Percentiles rank a stretch among this genome's conserved stretches.
These are phyloP conservation scores for Invenusta paracnida DNA, from an alignment of 2,888 invertebrate species.

Conservation along the genomic window DNA sequence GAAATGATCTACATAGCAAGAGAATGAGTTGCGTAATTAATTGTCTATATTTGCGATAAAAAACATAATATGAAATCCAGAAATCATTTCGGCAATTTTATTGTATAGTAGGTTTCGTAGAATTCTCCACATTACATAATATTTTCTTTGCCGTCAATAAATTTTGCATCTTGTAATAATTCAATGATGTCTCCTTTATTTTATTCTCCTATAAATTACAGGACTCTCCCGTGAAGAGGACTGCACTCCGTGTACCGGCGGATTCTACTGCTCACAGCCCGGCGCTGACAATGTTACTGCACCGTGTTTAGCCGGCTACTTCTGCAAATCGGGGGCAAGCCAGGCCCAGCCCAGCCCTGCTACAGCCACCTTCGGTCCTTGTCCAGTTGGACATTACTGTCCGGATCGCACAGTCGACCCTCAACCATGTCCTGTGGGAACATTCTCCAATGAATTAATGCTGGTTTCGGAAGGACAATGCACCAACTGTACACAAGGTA, in stretches of 20 bases:
- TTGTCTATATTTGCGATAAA: too few species aligned
- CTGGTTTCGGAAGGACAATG: conserved; percentile 50
- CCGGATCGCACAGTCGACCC: background rate
- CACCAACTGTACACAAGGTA: conserved; percentile 6
- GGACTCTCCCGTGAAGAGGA: background rate
- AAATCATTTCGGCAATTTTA: too few species aligned
- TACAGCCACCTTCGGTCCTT: background rate
- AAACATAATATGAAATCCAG: too few species aligned
- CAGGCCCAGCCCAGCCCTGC: background rate
- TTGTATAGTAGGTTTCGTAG: too few species aligned
- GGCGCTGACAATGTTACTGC: background rate
- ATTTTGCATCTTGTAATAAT: too few species aligned
- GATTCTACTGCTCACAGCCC: background rate
- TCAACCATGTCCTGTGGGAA: conserved; percentile 48
- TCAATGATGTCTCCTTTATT: too few species aligned
- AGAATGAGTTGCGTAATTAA: too few species aligned
- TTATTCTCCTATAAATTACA: background rate
- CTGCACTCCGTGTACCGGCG: background rate
- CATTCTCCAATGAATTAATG: conserved; percentile 51
- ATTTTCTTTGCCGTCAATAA: too few species aligned
- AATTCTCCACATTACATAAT: too few species aligned
- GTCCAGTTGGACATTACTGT: background rate
- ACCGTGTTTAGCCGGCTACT: background rate
- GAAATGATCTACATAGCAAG: too few species aligned
- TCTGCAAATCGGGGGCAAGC: background rate